Evolutionary conservation across 2,888 invertebrate genomes (phyloP).

Genomic region (Sinohyriopsis cumingii): DNA sequence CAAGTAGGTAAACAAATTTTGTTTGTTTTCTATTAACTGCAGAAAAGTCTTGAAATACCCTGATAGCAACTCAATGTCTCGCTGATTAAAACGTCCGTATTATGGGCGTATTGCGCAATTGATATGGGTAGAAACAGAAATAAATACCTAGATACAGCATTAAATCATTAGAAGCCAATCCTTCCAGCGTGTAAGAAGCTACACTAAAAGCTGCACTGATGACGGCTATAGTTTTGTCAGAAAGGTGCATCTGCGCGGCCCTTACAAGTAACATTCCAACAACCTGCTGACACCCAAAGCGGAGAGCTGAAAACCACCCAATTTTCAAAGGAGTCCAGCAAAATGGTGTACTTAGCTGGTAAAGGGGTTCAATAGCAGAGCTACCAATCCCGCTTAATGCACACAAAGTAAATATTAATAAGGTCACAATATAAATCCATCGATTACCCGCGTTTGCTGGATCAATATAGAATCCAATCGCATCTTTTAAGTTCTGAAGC

Average conservation of each 20-base stretch:
- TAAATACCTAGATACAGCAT: constrained; percentile 17
- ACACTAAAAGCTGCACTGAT: constrained; percentile 24
- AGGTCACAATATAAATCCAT: constrained; percentile 28
- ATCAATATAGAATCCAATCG: constrained; percentile 14
- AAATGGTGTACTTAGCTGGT: constrained; percentile 34
- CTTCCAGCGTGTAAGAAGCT: constrained; percentile 23
- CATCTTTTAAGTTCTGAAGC: constrained; percentile 11
- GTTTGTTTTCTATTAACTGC: no score
- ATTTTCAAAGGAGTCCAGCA: constrained; percentile 40
- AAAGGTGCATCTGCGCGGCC: constrained; percentile 19
- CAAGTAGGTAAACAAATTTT: no score
- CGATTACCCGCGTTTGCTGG: constrained; percentile 13
- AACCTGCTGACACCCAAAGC: constrained; percentile 11
- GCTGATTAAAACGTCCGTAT: no score
- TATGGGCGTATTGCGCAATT: no score
- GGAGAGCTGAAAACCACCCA: constrained; percentile 22
- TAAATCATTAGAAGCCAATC: constrained; percentile 14
- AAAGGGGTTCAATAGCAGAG: constrained; percentile 27
- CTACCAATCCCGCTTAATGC: constrained; percentile 20
- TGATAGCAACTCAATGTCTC: no score
- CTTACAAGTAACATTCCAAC: constrained; percentile 25
- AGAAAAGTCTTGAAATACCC: no score
- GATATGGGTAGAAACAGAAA: no score
- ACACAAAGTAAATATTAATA: constrained; percentile 19
- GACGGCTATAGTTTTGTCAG: constrained; percentile 28